These are phyloP conservation scores for Plecotus auritus DNA, from an alignment of 2,113 vertebrate genomes.

Conservation along the genomic window DNA sequence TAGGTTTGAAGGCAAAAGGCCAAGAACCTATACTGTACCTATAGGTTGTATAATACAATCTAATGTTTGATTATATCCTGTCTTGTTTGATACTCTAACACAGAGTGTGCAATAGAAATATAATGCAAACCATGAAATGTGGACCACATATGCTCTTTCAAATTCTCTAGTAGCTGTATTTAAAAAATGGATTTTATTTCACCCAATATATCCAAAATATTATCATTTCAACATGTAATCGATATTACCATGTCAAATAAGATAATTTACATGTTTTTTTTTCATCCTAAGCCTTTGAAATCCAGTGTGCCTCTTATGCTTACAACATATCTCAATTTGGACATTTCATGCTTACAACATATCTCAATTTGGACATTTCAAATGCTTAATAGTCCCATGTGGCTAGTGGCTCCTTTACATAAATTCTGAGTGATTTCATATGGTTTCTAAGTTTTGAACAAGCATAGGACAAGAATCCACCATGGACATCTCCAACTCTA, in stretches of 20 bases:
- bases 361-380: neutral
- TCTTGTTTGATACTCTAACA: neutral
- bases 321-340: neutral
- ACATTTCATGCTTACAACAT: neutral
- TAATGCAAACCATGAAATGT: neutral
- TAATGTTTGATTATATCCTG: neutral
- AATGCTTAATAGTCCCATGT: neutral
- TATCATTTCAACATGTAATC: neutral
- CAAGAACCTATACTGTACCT: neutral
- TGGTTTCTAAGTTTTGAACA: neutral
- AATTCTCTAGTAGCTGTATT: neutral
- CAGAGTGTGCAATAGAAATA: neutral
- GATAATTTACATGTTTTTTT: neutral
- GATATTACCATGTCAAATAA: neutral
- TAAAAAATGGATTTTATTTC: slow-evolving; percentile 17
- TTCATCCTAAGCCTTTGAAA: neutral
- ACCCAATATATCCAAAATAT: neutral
- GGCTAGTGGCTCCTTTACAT: neutral
- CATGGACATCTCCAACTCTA: neutral
- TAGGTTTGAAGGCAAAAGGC: neutral
- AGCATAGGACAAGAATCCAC: neutral
- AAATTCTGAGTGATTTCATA: neutral
- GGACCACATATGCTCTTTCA: neutral
- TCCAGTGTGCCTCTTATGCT: neutral
- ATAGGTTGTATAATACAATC: neutral